Conservation (phyloP, 2,888 invertebrate genomes). For the Drosophila affinis region DNA sequence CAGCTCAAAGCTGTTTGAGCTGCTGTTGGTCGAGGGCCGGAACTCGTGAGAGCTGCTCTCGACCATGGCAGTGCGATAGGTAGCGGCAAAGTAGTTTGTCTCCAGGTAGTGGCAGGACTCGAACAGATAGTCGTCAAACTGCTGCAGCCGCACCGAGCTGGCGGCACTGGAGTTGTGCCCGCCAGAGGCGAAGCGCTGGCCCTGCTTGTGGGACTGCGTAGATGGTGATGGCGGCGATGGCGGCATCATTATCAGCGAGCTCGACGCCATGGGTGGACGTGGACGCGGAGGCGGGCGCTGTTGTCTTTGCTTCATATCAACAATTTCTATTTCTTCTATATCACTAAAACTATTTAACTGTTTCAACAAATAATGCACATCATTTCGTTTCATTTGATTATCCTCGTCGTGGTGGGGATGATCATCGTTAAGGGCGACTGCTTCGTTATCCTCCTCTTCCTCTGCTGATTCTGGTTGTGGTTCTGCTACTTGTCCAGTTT, state of each 20-base stretch:
- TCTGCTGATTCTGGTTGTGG: conserved; percentile 24
- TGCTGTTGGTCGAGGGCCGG: conserved; percentile 80
- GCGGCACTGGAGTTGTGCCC: conserved; percentile 4
- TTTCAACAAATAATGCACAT: conserved; percentile 85
- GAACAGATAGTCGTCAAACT: conserved; percentile 83
- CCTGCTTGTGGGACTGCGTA: conserved; percentile 79
- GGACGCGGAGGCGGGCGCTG: conserved; percentile 62
- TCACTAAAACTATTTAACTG: conserved; percentile 85
- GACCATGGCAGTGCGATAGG: conserved; percentile 84
- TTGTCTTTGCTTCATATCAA: conserved; percentile 83
- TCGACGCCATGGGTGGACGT: conserved; percentile 75
- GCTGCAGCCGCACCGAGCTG: conserved; percentile 33
- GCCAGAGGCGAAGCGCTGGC: conserved; percentile 40
- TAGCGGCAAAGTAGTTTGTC: conserved; percentile 83
- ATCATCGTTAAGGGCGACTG: conserved; percentile 39
- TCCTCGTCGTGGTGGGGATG: conserved; percentile 73
- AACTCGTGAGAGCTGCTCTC: conserved; percentile 83
- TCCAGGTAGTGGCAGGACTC: conserved; percentile 83
- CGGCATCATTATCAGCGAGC: conserved; percentile 75
- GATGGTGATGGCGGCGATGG: conserved; percentile 73
- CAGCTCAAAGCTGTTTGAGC: conserved; percentile 77
- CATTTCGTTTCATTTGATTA: conserved; percentile 84
- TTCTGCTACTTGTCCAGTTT: conserved; percentile 29
- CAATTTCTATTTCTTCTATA: conserved; percentile 84
- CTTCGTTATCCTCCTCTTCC: conserved; percentile 28